Evolutionary conservation across 2,888 invertebrate genomes (phyloP), one percentile per base, ranked within the genome.

Genomic region (Apamea anceps): DNA sequence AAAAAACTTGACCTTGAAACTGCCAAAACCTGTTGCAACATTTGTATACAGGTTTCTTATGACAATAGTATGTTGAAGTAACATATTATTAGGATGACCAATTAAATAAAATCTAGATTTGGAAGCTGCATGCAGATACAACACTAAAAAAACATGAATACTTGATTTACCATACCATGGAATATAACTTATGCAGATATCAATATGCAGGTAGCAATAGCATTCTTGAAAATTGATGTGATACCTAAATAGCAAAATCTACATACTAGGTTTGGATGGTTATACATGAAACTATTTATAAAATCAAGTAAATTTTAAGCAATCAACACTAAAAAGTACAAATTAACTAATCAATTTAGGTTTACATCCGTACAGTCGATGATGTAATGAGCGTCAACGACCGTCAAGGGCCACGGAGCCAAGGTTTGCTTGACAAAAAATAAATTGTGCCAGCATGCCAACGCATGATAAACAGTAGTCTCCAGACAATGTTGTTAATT

Each of bases 401-500:
- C 88, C 88, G 84, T 75, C 85, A 86, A 89, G 86, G 88, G 87
- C 85, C 82, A 45, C 62, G 48, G 67, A 80, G 79, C 80, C 91
- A 90, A 91, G 88, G 89, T 82, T 71, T 25, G 45, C 18, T 18
- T 54, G 80, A 87, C 85, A 90, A 87, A 88, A 88, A 88, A 81
- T 72, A 68, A 86, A 87, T 89, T 86, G 78, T 84, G 81, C 82
- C 79, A 85, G 60, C 77, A 68, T 80, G 79, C 86, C 87, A 86
- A 78, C 78, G 71, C 62, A 77, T 82, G 80, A 75, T 78, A 75
- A 77, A 76, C 77, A 77, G 65, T 75, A 67, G 74, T 77, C 37
- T 81, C 57, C 66, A 78, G 80, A 79, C 75, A 79, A 32, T 65
- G 25, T 72, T 72, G 37, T 65, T 77, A 63, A 72, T 77, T 78